A percentile compares a stretch with the other conserved stretches of the same genome.
phyloP scores from a whole-genome alignment of 2,797 vertebrate genomes.

The Peromyscus attwateri region DNA sequence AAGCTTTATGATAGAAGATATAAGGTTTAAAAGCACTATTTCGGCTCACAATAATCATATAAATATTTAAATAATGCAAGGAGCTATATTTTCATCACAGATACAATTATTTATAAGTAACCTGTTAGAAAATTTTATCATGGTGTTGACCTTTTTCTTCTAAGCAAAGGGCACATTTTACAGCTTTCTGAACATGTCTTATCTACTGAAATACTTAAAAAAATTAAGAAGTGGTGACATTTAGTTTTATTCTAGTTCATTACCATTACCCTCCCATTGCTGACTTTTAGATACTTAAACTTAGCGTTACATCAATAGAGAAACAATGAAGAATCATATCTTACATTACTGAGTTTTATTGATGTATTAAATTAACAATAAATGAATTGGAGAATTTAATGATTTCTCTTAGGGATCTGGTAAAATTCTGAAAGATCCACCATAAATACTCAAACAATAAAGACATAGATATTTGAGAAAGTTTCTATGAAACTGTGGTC shows the following conservation, averaged over 20 bases:
- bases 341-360: conserved; percentile 55
- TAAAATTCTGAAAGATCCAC: neutral
- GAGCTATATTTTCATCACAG: conserved; percentile 83
- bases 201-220: conserved; percentile 87
- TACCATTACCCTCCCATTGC: conserved; percentile 85
- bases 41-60: conserved; percentile 71
- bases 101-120: conserved; percentile 88
- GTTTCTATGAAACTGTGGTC: neutral
- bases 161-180: conserved; percentile 90
- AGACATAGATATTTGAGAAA: neutral
- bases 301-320: conserved; percentile 72
- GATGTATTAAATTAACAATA: neutral
- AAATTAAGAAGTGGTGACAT: conserved; percentile 89
- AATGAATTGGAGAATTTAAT: neutral
- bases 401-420: neutral
- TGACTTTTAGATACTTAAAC: conserved; percentile 77
- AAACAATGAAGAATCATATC: conserved; percentile 59
- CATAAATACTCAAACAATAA: neutral
- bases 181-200: conserved; percentile 88
- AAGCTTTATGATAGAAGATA: neutral
- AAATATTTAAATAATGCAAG: conserved; percentile 84
- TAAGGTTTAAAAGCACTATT: conserved; percentile 5
- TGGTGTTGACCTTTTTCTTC: conserved; percentile 87
- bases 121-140: conserved; percentile 88
- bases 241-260: conserved; percentile 89